phyloP scores from a whole-genome alignment of 2,113 vertebrate genomes.

The Heptranchias perlo region DNA sequence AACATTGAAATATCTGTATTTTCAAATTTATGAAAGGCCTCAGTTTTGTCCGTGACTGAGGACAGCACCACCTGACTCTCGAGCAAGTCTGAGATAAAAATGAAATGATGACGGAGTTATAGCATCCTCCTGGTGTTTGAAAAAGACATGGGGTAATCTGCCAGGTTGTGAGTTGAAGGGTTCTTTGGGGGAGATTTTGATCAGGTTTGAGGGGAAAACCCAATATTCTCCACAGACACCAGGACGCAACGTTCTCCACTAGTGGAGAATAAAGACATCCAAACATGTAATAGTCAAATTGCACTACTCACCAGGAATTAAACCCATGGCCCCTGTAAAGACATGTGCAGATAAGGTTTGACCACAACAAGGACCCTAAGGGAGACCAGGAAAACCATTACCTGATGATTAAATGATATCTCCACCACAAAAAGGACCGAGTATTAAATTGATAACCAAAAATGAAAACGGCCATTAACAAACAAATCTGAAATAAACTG shows the following conservation, averaged over 20 bases:
- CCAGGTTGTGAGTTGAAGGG: neutral
- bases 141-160: neutral
- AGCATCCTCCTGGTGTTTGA: neutral
- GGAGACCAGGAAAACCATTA: too few relatives aligned
- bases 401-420: too few relatives aligned
- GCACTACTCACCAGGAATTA: neutral
- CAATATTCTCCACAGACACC: neutral
- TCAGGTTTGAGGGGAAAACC: neutral
- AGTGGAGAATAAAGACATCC: neutral
- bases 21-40: neutral
- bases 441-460: neutral
- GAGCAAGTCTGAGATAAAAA: neutral
- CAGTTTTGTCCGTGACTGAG: neutral
- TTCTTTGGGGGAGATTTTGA: neutral
- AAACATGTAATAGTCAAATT: neutral
- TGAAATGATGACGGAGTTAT: neutral
- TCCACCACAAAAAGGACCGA: neutral
- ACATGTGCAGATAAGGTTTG: too few relatives aligned
- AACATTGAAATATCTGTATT: neutral
- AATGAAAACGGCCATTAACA: neutral
- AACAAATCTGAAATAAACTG: neutral
- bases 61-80: neutral
- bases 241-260: neutral
- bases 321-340: too few relatives aligned
- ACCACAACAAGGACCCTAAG: too few relatives aligned